Conservation (phyloP, 2,113 vertebrate species). For the Xiphophorus maculatus region DNA sequence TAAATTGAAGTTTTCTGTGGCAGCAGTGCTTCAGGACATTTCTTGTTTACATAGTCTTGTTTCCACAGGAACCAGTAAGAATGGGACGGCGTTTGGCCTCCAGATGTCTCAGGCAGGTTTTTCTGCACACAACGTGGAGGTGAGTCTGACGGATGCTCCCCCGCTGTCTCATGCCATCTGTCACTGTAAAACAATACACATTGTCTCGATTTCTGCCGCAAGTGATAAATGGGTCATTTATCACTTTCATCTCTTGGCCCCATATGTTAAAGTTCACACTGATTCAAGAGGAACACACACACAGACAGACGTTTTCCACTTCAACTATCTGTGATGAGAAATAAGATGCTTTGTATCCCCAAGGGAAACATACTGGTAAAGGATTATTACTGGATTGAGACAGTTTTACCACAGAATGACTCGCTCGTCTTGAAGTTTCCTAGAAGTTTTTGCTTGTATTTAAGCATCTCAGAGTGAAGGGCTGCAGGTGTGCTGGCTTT, state of each 20-base stretch:
- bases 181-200: slow-evolving; percentile 51
- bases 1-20: not conserved
- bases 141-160: slow-evolving; percentile 70
- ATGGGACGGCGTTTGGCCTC: slow-evolving; percentile 94
- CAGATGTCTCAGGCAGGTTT: slow-evolving; percentile 99
- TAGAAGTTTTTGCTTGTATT: slow-evolving; percentile 39
- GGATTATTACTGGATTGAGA: slow-evolving; percentile 21
- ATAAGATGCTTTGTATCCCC: slow-evolving; percentile 54
- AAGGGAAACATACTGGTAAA: slow-evolving; percentile 42
- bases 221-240: slow-evolving; percentile 51
- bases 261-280: slow-evolving; percentile 49
- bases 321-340: slow-evolving; percentile 47
- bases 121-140: slow-evolving; percentile 94
- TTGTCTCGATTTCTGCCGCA: slow-evolving; percentile 44
- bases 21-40: slow-evolving; percentile 19
- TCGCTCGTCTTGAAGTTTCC: slow-evolving; percentile 18
- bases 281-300: slow-evolving; percentile 66
- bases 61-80: slow-evolving; percentile 91
- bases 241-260: slow-evolving; percentile 75
- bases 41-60: slow-evolving; percentile 34
- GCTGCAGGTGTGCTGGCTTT: slow-evolving; percentile 58
- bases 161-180: slow-evolving; percentile 32
- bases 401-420: slow-evolving; percentile 32
- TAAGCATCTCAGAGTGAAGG: slow-evolving; percentile 40
- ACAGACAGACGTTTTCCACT: slow-evolving; percentile 59